Conservation (phyloP, 2,888 invertebrate genomes). For the Erebia epiphron region DNA sequence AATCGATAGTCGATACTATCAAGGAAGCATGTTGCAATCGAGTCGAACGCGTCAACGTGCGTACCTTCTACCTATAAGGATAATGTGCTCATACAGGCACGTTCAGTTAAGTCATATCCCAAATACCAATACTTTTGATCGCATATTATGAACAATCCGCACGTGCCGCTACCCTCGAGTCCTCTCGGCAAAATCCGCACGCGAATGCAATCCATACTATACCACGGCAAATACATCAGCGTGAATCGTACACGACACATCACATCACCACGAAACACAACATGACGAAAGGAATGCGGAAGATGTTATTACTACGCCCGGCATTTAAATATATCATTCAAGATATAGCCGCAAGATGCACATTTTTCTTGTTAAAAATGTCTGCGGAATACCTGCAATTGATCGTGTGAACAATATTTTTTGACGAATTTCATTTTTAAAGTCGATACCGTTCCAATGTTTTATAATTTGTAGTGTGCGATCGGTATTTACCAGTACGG, state of each 20-base stretch:
- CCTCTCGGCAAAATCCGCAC: not conserved
- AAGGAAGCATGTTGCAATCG: slow-evolving; percentile 36
- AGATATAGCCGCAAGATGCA: not conserved
- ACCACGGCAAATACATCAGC: not conserved
- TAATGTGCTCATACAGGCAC: slow-evolving; percentile 38
- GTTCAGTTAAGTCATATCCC: slow-evolving; percentile 58
- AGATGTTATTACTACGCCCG: not conserved
- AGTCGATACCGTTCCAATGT: no score
- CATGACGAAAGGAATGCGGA: not conserved
- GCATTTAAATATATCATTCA: not conserved
- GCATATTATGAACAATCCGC: not conserved
- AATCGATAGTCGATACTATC: slow-evolving; percentile 33
- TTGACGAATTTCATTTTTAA: no score
- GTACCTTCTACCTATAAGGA: slow-evolving; percentile 28
- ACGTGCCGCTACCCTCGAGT: not conserved
- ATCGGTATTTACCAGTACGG: no score
- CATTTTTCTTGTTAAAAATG: not conserved
- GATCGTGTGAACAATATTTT: not conserved
- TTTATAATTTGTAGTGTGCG: no score
- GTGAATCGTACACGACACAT: not conserved
- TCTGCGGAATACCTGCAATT: not conserved
- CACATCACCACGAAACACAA: no score
- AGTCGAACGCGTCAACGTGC: slow-evolving; percentile 26
- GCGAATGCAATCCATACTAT: not conserved
- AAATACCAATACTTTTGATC: slow-evolving; percentile 55